Evolutionary conservation across 2,113 vertebrate genomes (phyloP).

Genomic region (Podiceps cristatus): DNA sequence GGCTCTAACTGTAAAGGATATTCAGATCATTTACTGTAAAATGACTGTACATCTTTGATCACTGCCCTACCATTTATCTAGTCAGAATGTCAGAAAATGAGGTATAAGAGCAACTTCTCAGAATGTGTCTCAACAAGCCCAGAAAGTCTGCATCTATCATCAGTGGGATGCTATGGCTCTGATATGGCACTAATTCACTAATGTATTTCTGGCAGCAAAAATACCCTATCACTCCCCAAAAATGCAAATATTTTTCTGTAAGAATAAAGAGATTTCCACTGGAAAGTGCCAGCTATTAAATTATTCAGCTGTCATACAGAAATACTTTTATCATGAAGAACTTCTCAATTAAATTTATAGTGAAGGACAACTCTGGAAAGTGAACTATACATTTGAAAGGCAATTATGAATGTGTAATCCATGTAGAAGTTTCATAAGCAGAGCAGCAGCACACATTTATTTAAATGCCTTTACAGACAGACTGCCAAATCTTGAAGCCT

Average conservation of each 20-base stretch:
- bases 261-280: background rate
- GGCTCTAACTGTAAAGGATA: background rate
- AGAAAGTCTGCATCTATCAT: background rate
- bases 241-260: background rate
- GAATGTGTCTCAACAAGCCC: background rate
- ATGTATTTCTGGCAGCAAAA: background rate
- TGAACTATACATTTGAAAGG: background rate
- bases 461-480: constrained; percentile 71
- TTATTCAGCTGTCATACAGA: background rate
- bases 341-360: background rate
- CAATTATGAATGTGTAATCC: constrained; percentile 31
- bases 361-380: background rate
- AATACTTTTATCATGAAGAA: background rate
- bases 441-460: constrained; percentile 67
- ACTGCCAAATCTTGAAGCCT: constrained; percentile 75
- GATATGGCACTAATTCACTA: background rate
- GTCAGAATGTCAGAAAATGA: background rate
- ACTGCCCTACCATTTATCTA: background rate
- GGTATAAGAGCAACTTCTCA: background rate
- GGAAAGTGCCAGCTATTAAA: constrained; percentile 32
- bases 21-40: background rate
- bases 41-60: background rate
- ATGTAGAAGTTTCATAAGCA: constrained; percentile 78
- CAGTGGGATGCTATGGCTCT: background rate
- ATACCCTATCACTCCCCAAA: background rate